Conservation (phyloP, 2,797 vertebrate genomes). For the Poliocrania exsul region DNA sequence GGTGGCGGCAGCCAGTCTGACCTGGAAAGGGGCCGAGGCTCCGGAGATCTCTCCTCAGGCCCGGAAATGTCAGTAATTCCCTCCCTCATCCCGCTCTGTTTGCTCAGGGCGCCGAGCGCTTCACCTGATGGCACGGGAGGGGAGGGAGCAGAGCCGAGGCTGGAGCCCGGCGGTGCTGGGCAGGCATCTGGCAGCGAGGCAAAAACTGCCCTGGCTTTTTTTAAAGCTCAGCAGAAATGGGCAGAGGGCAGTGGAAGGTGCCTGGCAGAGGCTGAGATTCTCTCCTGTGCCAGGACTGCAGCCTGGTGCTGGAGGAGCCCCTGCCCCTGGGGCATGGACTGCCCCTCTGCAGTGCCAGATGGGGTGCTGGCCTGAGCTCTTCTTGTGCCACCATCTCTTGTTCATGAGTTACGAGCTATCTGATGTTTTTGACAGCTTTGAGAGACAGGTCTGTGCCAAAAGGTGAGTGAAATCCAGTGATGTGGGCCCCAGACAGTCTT, state of each 20-base stretch:
- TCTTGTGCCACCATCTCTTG: not conserved
- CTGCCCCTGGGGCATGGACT: not conserved
- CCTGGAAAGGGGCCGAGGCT: constrained; percentile 77
- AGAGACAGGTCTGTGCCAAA: not conserved
- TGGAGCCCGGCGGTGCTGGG: accelerated
- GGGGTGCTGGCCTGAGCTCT: not conserved
- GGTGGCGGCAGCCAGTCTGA: constrained; percentile 86
- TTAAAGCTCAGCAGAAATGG: not conserved
- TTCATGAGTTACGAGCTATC: not conserved
- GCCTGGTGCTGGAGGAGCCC: not conserved
- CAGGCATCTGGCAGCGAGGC: not conserved
- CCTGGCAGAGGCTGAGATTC: not conserved
- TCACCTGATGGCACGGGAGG: constrained; percentile 12
- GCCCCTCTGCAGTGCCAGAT: not conserved
- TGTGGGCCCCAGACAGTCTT: not conserved
- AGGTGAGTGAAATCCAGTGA: not conserved
- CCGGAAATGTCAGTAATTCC: constrained; percentile 68
- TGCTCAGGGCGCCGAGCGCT: not conserved
- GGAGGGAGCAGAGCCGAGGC: not conserved
- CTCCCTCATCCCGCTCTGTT: constrained; percentile 8
- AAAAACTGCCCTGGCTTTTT: not conserved
- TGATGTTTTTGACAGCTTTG: not conserved
- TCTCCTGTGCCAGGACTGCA: not conserved
- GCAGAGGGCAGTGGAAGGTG: not conserved
- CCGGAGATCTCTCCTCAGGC: constrained; percentile 67